Conservation (phyloP, 1,140 invertebrate genomes). For the Portunus trituberculatus region DNA sequence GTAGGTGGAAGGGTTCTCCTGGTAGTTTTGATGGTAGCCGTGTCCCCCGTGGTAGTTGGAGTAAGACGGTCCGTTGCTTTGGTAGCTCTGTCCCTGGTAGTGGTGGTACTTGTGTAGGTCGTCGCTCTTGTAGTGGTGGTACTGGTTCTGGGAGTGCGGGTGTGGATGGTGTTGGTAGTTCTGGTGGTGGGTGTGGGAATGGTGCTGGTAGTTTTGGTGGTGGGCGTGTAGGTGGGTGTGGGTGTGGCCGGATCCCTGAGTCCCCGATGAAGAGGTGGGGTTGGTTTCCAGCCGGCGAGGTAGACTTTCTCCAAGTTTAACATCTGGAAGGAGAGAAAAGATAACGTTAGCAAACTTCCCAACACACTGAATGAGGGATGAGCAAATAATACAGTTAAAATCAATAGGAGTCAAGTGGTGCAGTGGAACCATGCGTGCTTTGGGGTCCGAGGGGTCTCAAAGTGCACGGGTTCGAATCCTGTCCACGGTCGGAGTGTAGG, state of each 20-base stretch:
- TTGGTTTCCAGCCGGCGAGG: conserved; percentile 63
- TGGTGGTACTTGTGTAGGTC: conserved; percentile 61
- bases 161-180: conserved; percentile 69
- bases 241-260: conserved; percentile 62
- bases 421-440: no score
- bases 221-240: conserved; percentile 49
- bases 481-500: no score
- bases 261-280: conserved; percentile 41
- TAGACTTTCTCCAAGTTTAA: conserved; percentile 66
- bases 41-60: conserved; percentile 45
- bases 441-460: no score
- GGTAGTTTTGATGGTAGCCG: conserved; percentile 41
- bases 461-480: no score
- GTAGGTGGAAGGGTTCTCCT: conserved; percentile 57
- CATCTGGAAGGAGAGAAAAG: conserved; percentile 62
- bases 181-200: conserved; percentile 55
- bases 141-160: conserved; percentile 67
- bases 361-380: not conserved
- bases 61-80: conserved; percentile 62
- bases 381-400: no score
- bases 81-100: conserved; percentile 50
- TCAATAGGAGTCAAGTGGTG: no score
- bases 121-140: conserved; percentile 72
- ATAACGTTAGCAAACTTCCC: not conserved
- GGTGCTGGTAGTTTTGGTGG: conserved; percentile 52